phyloP scores from a whole-genome alignment of 23 tunicate genomes.

The Halocynthia aurantium region DNA sequence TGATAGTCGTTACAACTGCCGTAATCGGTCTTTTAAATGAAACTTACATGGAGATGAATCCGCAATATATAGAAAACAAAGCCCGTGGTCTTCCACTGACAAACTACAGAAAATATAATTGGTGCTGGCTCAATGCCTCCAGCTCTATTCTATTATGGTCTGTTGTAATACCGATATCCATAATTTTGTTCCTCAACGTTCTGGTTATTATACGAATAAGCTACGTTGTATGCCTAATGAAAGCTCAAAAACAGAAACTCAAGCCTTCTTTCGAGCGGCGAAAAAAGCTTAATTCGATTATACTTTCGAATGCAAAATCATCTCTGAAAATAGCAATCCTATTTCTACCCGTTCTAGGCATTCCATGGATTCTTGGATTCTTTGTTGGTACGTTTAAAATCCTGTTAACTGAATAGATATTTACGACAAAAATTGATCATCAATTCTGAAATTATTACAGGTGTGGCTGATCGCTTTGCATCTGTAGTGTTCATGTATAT shows the following conservation, averaged over 20 bases:
- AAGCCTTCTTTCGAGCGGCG: not conserved
- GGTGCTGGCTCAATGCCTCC: constrained; percentile 11
- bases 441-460: too few species aligned
- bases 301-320: not conserved
- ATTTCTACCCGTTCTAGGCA: constrained; percentile 15
- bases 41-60: constrained; percentile 22
- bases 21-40: constrained; percentile 7
- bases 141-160: constrained; percentile 5
- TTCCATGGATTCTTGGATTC: constrained; percentile 14
- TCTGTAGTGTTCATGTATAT: too few species aligned
- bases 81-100: not conserved
- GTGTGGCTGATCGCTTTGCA: too few species aligned
- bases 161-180: constrained; percentile 10
- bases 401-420: not conserved
- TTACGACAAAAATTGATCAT: too few species aligned
- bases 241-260: not conserved
- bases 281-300: not conserved
- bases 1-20: constrained; percentile 13
- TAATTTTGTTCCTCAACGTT: not conserved
- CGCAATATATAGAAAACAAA: not conserved
- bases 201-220: constrained; percentile 1
- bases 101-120: constrained; percentile 8
- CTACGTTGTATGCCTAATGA: not conserved
- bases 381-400: constrained; percentile 11
- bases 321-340: not conserved